phyloP scores from a whole-genome alignment of 2,797 vertebrate genomes.

The Benthosema pterotum region DNA sequence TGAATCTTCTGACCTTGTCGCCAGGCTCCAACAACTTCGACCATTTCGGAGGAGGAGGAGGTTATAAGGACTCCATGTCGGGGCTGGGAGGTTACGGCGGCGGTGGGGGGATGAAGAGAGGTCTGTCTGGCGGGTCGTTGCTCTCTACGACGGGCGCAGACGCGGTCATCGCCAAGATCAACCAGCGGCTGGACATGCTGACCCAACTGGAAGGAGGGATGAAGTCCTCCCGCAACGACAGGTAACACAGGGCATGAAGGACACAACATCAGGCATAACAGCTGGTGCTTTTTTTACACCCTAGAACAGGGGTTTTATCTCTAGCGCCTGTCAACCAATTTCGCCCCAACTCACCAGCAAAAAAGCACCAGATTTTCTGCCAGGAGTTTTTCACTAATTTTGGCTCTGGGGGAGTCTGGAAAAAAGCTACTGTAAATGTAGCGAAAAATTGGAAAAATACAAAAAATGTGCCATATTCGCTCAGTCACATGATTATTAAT shows the following conservation, averaged over 20 bases:
- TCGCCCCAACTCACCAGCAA: too few species aligned
- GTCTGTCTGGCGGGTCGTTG: conserved; percentile 74
- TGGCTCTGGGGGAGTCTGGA: too few species aligned
- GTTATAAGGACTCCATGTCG: conserved; percentile 86
- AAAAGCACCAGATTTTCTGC: too few species aligned
- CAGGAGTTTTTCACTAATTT: too few species aligned
- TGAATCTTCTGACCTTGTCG: neutral
- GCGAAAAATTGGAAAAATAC: too few species aligned
- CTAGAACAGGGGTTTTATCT: too few species aligned
- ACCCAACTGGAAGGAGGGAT: conserved; percentile 86
- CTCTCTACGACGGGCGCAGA: conserved; percentile 80
- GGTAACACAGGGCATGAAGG: too few species aligned
- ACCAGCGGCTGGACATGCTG: conserved; percentile 90
- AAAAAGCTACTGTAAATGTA: too few species aligned
- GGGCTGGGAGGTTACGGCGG: conserved; percentile 81
- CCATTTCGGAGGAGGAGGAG: conserved; percentile 77
- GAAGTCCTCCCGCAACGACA: conserved; percentile 77
- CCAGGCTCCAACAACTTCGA: conserved; percentile 86
- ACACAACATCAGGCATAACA: too few species aligned
- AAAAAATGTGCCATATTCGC: too few species aligned
- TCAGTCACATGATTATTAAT: neutral
- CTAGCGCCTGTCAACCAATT: too few species aligned
- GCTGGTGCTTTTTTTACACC: too few species aligned
- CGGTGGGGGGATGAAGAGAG: conserved; percentile 80
- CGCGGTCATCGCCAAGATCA: conserved; percentile 88